A percentile compares a stretch with the other conserved stretches of the same genome.
These are phyloP conservation scores for Drosophila robusta DNA, from an alignment of 2,888 invertebrate genomes.

Conservation along the genomic window DNA sequence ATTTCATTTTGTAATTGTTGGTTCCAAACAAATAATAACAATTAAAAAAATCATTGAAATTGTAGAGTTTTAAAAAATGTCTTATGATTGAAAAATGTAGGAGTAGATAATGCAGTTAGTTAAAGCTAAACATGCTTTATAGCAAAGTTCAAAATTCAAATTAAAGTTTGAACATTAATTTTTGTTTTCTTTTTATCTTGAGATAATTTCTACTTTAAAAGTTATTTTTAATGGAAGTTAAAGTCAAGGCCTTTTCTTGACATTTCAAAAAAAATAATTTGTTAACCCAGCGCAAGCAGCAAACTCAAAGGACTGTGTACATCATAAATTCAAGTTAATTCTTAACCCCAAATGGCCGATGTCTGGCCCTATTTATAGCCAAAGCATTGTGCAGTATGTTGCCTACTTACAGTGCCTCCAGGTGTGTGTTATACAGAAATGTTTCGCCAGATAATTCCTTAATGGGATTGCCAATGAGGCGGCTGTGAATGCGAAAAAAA, in stretches of 20 bases:
- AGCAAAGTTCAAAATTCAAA: too few relatives aligned
- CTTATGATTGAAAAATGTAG: too few relatives aligned
- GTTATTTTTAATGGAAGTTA: not conserved
- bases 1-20: too few relatives aligned
- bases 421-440: slow-evolving; percentile 84
- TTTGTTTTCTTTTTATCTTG: too few relatives aligned
- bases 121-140: too few relatives aligned
- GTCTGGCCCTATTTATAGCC: slow-evolving; percentile 12
- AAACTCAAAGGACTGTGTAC: not conserved
- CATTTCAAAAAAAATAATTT: not conserved
- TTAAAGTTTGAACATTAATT: too few relatives aligned
- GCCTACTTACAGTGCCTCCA: slow-evolving; percentile 86
- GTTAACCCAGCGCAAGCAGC: not conserved
- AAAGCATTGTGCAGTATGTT: slow-evolving; percentile 6
- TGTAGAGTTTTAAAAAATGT: too few relatives aligned
- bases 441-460: slow-evolving; percentile 84
- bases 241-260: not conserved
- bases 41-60: too few relatives aligned
- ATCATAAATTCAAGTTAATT: slow-evolving; percentile 31
- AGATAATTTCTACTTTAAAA: too few relatives aligned
- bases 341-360: slow-evolving; percentile 28
- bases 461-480: slow-evolving; percentile 86
- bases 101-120: too few relatives aligned
- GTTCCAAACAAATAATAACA: too few relatives aligned
- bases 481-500: slow-evolving; percentile 81